Evolutionary conservation across 2,888 invertebrate genomes (phyloP).

Genomic region (Acheta domesticus): DNA sequence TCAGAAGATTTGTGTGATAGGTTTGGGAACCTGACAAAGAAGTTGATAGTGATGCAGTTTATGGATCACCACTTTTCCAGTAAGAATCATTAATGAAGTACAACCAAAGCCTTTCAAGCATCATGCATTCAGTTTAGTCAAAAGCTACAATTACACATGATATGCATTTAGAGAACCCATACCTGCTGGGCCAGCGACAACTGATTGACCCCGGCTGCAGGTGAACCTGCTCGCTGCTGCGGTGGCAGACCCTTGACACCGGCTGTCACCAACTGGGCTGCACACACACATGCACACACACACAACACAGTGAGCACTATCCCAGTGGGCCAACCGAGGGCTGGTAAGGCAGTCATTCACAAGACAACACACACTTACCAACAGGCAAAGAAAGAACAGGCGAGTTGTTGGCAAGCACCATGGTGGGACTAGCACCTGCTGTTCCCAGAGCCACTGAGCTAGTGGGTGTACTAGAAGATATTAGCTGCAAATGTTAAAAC

Average conservation of each 20-base stretch:
- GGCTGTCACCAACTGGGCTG: conserved; percentile 63
- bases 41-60: too few relatives aligned
- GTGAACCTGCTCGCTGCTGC: conserved; percentile 35
- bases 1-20: too few relatives aligned
- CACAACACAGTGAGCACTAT: not conserved
- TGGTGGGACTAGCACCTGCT: conserved; percentile 41
- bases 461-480: conserved; percentile 46
- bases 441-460: conserved; percentile 24
- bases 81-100: too few relatives aligned
- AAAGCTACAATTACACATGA: not conserved
- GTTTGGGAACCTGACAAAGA: too few relatives aligned
- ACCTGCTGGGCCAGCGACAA: conserved; percentile 29
- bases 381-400: conserved; percentile 62
- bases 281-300: conserved; percentile 24
- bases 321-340: not conserved
- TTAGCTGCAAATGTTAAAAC: conserved; percentile 44
- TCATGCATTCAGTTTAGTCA: not conserved
- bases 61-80: too few relatives aligned
- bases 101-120: too few relatives aligned
- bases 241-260: conserved; percentile 56
- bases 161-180: not conserved
- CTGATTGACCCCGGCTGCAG: conserved; percentile 28
- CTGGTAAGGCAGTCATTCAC: not conserved
- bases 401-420: conserved; percentile 50
- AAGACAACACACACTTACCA: conserved; percentile 50